Conservation (phyloP, 1,140 invertebrate genomes). For the Grapholita molesta region DNA sequence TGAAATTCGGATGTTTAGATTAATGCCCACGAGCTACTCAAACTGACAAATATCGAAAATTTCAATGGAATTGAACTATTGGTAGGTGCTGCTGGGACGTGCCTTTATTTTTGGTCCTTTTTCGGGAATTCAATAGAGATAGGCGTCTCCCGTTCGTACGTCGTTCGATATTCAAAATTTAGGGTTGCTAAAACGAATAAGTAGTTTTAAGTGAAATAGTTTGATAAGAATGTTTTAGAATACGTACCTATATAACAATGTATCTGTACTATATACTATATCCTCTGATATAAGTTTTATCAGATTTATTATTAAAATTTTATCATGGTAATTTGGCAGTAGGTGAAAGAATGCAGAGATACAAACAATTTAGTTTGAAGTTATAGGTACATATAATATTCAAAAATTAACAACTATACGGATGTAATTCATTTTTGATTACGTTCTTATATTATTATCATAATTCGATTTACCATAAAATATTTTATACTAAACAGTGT, state of each 20-base stretch:
- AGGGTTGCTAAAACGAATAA: slow-evolving; percentile 36
- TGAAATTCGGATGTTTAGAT: slow-evolving; percentile 23
- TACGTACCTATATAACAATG: not conserved
- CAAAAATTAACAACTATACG: no score
- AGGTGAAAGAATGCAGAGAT: no score
- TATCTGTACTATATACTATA: no score
- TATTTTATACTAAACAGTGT: slow-evolving; percentile 7
- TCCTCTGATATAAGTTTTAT: no score
- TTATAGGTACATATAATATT: no score
- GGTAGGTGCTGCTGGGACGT: slow-evolving; percentile 42
- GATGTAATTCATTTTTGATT: no score
- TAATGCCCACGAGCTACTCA: slow-evolving; percentile 50
- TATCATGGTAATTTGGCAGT: no score
- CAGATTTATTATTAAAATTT: no score
- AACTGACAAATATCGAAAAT: slow-evolving; percentile 66
- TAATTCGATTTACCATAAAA: no score
- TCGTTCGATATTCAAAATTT: slow-evolving; percentile 56
- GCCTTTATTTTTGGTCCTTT: slow-evolving; percentile 54
- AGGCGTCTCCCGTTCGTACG: slow-evolving; percentile 52
- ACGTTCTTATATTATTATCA: no score
- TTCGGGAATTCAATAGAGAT: slow-evolving; percentile 57
- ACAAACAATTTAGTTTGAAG: no score
- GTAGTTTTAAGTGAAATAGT: not conserved
- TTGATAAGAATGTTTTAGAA: not conserved
- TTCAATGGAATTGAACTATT: slow-evolving; percentile 60